These are phyloP conservation scores for Machaerirhynchus nigripectus DNA, from an alignment of 2,113 vertebrate species.

Conservation along the genomic window DNA sequence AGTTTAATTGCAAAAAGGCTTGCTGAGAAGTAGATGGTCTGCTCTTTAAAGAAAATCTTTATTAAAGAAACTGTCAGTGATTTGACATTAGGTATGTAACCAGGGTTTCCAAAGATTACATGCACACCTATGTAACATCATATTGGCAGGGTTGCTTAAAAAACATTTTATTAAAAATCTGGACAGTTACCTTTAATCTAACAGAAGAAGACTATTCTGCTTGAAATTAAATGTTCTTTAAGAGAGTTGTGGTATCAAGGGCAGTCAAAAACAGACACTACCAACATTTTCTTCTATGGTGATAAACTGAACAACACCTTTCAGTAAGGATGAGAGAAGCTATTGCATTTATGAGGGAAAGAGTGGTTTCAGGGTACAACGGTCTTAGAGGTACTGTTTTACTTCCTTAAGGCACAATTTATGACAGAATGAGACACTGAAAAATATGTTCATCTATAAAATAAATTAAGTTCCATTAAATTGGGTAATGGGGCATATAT, in stretches of 20 bases:
- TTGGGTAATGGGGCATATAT: not conserved
- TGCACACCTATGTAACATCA: not conserved
- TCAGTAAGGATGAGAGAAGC: not conserved
- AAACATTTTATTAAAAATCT: not conserved
- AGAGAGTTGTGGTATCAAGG: not conserved
- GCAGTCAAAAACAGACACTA: not conserved
- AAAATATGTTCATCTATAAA: not conserved
- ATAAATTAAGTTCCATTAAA: constrained; percentile 33
- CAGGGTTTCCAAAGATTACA: not conserved
- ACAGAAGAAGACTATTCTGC: not conserved
- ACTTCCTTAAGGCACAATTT: not conserved
- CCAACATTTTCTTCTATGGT: not conserved
- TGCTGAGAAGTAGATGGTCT: not conserved
- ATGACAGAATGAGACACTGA: not conserved
- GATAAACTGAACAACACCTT: not conserved
- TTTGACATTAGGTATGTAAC: not conserved
- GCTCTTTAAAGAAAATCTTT: not conserved
- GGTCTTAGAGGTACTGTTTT: not conserved
- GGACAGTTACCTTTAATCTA: not conserved
- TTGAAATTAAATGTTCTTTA: not conserved
- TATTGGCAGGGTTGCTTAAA: not conserved
- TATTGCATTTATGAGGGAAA: not conserved
- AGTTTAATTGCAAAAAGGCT: not conserved
- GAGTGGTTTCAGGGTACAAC: not conserved
- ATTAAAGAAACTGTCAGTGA: not conserved